Percentiles rank a stretch among this genome's conserved stretches.
Evolutionary conservation across 2,113 vertebrate genomes (phyloP).

Genomic region (Datnioides undecimradiatus): DNA sequence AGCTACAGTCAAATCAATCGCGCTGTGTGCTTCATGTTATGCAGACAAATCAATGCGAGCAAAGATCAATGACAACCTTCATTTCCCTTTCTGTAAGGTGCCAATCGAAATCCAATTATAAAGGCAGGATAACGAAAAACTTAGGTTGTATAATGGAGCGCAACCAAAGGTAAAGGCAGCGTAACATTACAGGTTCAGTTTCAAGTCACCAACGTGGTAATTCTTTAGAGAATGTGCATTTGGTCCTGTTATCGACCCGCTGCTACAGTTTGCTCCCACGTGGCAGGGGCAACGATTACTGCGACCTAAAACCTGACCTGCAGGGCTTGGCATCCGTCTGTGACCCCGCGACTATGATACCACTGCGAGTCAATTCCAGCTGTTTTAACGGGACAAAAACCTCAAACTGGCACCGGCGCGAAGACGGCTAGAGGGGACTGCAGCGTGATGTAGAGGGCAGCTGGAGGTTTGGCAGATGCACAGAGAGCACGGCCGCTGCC

Average conservation of each 20-base stretch:
- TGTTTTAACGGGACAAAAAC: conserved; percentile 1
- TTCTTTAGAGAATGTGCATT: neutral
- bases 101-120: conserved; percentile 83
- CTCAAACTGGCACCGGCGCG: neutral
- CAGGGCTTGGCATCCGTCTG: neutral
- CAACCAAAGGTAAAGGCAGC: neutral
- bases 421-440: neutral
- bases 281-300: conserved; percentile 2
- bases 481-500: conserved; percentile 50
- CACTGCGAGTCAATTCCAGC: neutral
- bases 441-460: conserved; percentile 2
- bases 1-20: conserved; percentile 53
- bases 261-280: neutral
- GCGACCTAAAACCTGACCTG: conserved; percentile 34
- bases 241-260: neutral
- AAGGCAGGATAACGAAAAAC: conserved; percentile 45
- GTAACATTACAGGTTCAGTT: neutral
- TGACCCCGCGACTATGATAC: neutral
- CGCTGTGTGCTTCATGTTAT: conserved; percentile 70
- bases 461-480: conserved; percentile 11
- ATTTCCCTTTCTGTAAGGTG: conserved; percentile 76
- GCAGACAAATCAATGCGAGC: conserved; percentile 76
- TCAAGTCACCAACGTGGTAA: neutral
- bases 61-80: conserved; percentile 78
- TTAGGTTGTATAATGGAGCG: conserved; percentile 23